Evolutionary conservation across 2,113 vertebrate species (phyloP), one percentile per base, ranked within the genome.

Genomic region (Xiphorhynchus elegans): DNA sequence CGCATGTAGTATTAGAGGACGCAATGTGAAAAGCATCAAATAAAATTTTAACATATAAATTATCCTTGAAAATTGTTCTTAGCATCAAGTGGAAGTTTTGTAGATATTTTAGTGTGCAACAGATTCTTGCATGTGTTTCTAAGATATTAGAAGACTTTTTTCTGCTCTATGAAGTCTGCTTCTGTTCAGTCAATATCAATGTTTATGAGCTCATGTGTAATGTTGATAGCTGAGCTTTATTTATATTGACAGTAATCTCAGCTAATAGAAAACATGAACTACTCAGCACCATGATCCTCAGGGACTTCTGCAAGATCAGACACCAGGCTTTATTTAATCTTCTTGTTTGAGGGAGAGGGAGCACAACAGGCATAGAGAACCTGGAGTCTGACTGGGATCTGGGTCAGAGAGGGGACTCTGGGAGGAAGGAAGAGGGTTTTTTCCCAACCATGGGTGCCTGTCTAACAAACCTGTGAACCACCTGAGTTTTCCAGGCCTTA

Each of bases 241-340:
- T 93, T 95, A 84, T 81, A 70, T 35, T 94, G 93, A 92, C 92
- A 96, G 82, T 96, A 96, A 96, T 96, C 92, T 93, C 80, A 78
- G 25, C 52, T 96, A 93, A 91, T 94, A 86, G 88, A 68, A 92
- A 92, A 94, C 77, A 92, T 80, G 39, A 91, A 39, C 60, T 84
- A 39, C 87, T 72, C 83, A 72, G 78, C 25, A 8, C 25, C 63
- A 19, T 40, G 59, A 19, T 90, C 18, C 90, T 93, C 70, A 15
- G 95, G 58, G 95, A 92, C 10, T 82, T 70, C 52, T 93, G 72
- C 88, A 86, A 49, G 49, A 87, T 72, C 49, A 60, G 88, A 90
- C 91, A 52, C 31, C 83, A 93, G 88, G 26, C 44, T 64, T 85
- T 23, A 77, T 93, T 92, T 81, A 87, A 92, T 81, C 40, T 92